Evolutionary conservation across 2,888 invertebrate species (phyloP).

Genomic region (Patella depressa): DNA sequence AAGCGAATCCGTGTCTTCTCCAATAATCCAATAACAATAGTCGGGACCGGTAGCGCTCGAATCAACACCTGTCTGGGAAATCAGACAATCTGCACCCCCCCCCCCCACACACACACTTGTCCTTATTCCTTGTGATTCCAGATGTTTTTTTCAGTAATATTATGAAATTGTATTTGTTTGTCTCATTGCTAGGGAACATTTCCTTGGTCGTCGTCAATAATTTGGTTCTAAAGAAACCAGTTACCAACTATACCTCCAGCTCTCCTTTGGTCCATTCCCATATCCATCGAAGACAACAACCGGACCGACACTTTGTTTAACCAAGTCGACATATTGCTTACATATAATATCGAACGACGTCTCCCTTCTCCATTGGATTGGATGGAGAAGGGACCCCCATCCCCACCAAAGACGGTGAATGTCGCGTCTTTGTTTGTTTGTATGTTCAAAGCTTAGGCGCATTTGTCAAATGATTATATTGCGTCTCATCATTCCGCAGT

Average conservation of each 20-base stretch:
- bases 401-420: constrained; percentile 26
- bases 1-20: constrained; percentile 40
- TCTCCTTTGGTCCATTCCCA: constrained; percentile 19
- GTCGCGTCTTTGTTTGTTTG: not conserved
- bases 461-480: constrained; percentile 13
- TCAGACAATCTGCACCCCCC: constrained; percentile 50
- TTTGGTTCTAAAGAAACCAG: constrained; percentile 37
- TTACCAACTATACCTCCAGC: too few species aligned
- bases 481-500: constrained; percentile 18
- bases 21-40: too few species aligned
- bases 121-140: constrained; percentile 24
- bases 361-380: constrained; percentile 29
- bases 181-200: constrained; percentile 40
- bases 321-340: too few species aligned
- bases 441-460: not conserved
- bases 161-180: constrained; percentile 50
- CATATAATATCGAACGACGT: constrained; percentile 22
- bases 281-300: constrained; percentile 43
- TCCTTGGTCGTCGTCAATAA: constrained; percentile 41
- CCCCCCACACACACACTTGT: too few species aligned
- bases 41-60: too few species aligned
- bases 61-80: constrained; percentile 43
- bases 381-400: constrained; percentile 28
- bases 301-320: not conserved
- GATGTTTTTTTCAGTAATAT: constrained; percentile 29